Evolutionary conservation across 2,113 vertebrate genomes (phyloP), one percentile per base, ranked within the genome.

Genomic region (Cyprinodon variegatus): DNA sequence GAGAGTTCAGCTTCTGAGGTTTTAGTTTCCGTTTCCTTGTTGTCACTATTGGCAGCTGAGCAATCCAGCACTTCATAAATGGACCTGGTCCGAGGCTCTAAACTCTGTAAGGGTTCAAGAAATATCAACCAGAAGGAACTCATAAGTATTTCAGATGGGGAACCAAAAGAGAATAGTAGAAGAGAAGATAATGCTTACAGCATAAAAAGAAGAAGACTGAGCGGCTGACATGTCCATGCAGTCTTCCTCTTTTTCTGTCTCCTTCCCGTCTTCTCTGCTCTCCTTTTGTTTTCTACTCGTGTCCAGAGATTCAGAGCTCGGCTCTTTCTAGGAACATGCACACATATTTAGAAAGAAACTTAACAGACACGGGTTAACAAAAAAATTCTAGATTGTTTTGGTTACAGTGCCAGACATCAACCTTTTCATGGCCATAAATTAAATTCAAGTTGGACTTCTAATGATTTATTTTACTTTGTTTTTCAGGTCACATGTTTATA

Each of bases 31-130:
- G 14, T 41, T 65, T 68, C 61, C 9, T 70, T 46, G 1, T 59
- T 41, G 11, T 73, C 66, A 20, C 0, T 61, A 3, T 59, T 75
- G 43, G 64, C 45, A 62, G 78, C 41, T 29, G 89, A 86, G 15
- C 2, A 76, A 67, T 91, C 82, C 73, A 95, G 53, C 39, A 86
- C 91, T 9, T 90, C 93, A 82, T 95, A 95, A 86, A 95, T 83
- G 36, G 93, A 94, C 57, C 69, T 60, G 38, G 91, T 65, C 9
- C 82, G 88, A 77, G 74, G 4, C 50, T 91, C 80, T 0, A 95
- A 88, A 41, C 83, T 86, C 94, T 95, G 83, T 61, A 17, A 77
- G 29, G 69, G 69, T 57, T 15, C 22, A 78, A 78, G 41, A 85
- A 70, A 68, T 48, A 22, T 48, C 62, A 12, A 57, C 50, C 17